phyloP scores from a whole-genome alignment of 2,797 vertebrate genomes.

The Gorsachius magnificus region DNA sequence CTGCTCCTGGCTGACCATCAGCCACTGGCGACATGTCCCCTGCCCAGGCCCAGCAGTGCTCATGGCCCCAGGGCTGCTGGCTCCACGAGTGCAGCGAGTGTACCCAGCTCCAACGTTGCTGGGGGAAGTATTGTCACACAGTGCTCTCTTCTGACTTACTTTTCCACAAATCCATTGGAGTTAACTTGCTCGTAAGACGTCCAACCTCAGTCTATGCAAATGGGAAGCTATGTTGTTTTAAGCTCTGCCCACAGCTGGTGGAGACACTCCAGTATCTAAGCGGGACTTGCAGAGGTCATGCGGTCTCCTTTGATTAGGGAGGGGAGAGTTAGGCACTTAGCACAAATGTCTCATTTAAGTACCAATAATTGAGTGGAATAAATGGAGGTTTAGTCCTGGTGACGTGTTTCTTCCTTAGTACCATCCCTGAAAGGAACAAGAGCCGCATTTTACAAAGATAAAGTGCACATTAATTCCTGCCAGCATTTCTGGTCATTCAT shows the following conservation, averaged over 20 bases:
- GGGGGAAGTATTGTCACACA: no score
- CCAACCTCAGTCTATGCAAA: background rate
- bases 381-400: background rate
- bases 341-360: background rate
- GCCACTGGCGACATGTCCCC: rapidly evolving
- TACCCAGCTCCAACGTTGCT: no score
- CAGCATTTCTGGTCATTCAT: background rate
- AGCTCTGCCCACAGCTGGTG: background rate
- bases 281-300: background rate
- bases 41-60: background rate
- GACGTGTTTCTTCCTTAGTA: background rate
- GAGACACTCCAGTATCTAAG: no score
- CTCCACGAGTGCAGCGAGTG: rapidly evolving
- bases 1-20: rapidly evolving
- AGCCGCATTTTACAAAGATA: background rate
- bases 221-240: background rate
- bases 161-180: background rate
- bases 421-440: background rate
- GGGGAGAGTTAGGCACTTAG: no score
- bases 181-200: background rate
- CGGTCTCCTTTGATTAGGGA: rapidly evolving
- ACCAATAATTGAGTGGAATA: background rate
- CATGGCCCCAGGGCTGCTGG: no score
- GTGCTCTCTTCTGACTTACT: background rate
- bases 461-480: background rate